phyloP scores from a whole-genome alignment of 2,797 vertebrate species.

The Labroides dimidiatus region DNA sequence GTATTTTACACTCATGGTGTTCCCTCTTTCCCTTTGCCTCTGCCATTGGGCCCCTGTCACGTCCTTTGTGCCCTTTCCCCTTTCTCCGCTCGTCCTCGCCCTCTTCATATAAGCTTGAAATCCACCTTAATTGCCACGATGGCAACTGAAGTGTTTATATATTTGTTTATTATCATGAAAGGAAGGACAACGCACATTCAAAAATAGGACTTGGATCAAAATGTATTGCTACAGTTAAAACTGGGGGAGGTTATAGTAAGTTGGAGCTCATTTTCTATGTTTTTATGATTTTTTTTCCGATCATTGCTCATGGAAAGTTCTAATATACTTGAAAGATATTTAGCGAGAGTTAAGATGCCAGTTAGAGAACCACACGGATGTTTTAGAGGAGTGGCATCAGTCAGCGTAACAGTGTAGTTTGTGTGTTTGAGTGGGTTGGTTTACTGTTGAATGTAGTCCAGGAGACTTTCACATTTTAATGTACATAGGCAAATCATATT shows the following conservation, averaged over 20 bases:
- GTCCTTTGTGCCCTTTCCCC: slow-evolving; percentile 68
- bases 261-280: slow-evolving; percentile 63
- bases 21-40: slow-evolving; percentile 89
- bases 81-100: slow-evolving; percentile 56
- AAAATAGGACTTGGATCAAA: slow-evolving; percentile 72
- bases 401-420: slow-evolving; percentile 78
- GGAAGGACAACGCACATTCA: slow-evolving; percentile 78
- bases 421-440: slow-evolving; percentile 76
- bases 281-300: slow-evolving; percentile 50
- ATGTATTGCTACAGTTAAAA: slow-evolving; percentile 70
- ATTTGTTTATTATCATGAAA: slow-evolving; percentile 78
- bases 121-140: slow-evolving; percentile 73
- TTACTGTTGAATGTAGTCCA: slow-evolving; percentile 84
- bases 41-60: slow-evolving; percentile 76
- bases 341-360: slow-evolving; percentile 75
- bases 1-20: slow-evolving; percentile 86
- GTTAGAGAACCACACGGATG: slow-evolving; percentile 58
- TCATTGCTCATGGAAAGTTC: slow-evolving; percentile 77
- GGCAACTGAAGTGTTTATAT: slow-evolving; percentile 81
- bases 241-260: slow-evolving; percentile 66
- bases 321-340: slow-evolving; percentile 85
- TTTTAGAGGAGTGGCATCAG: slow-evolving; percentile 66
- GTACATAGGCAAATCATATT: slow-evolving; percentile 82
- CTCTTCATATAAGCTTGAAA: slow-evolving; percentile 82
- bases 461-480: slow-evolving; percentile 80